Conservation (phyloP, 2,888 invertebrate genomes). For the Brenthis ino region DNA sequence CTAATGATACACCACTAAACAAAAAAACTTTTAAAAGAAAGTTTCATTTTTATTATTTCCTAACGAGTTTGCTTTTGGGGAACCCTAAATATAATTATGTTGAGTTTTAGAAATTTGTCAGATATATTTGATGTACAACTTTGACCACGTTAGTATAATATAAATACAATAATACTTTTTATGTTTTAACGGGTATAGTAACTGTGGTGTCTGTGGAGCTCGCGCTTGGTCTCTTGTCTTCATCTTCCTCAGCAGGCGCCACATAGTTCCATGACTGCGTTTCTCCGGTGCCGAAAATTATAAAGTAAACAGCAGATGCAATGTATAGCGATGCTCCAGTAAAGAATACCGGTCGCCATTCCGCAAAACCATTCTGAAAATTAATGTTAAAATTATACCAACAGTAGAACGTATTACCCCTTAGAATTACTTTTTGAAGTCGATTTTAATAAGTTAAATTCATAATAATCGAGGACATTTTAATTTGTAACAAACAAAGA, state of each 20-base stretch:
- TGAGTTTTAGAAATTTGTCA: too few relatives aligned
- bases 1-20: too few relatives aligned
- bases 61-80: too few relatives aligned
- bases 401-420: neutral
- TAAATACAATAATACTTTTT: slow-evolving; percentile 33
- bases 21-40: too few relatives aligned
- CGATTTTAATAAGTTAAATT: too few relatives aligned
- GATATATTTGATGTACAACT: too few relatives aligned
- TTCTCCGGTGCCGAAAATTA: slow-evolving; percentile 86
- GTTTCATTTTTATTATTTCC: too few relatives aligned
- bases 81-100: too few relatives aligned
- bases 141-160: too few relatives aligned
- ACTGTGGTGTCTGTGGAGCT: slow-evolving; percentile 62
- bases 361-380: slow-evolving; percentile 87
- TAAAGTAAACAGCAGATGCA: slow-evolving; percentile 86
- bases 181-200: slow-evolving; percentile 67
- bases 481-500: too few relatives aligned
- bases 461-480: too few relatives aligned
- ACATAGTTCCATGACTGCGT: slow-evolving; percentile 87
- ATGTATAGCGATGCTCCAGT: slow-evolving; percentile 88
- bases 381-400: neutral
- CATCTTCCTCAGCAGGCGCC: slow-evolving; percentile 55
- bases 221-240: slow-evolving; percentile 58
- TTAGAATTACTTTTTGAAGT: too few relatives aligned
- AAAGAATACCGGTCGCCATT: slow-evolving; percentile 89